Percentiles rank a stretch among this genome's conserved stretches.
Conservation (phyloP, 2,113 vertebrate genomes). For the Vulpes lagopus region DNA sequence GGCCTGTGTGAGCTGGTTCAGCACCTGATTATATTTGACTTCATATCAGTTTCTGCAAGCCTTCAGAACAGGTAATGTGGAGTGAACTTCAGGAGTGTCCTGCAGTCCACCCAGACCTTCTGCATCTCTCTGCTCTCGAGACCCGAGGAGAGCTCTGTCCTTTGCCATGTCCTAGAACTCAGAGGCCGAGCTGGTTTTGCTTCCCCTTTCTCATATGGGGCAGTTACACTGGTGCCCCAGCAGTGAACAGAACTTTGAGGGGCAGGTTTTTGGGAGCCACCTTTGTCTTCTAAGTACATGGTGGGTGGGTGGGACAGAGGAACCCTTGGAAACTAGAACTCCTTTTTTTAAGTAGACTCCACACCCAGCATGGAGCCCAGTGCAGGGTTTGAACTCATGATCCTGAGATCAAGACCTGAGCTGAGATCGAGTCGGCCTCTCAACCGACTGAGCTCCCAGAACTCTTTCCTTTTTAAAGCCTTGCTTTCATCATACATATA, state of each 20-base stretch:
- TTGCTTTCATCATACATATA: neutral
- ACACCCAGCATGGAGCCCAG: neutral
- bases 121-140: neutral
- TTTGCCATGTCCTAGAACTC: neutral
- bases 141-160: neutral
- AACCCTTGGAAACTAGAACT: neutral
- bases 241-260: neutral
- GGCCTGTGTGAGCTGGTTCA: conserved; percentile 92
- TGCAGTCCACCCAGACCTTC: neutral
- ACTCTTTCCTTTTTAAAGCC: neutral
- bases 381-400: neutral
- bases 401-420: neutral
- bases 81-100: neutral
- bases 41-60: conserved; percentile 86
- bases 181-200: neutral
- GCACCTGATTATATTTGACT: conserved; percentile 91
- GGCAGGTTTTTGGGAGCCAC: neutral
- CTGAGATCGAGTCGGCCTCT: neutral
- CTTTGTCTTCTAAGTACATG: neutral
- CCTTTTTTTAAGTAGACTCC: neutral
- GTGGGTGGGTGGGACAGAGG: neutral
- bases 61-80: conserved; percentile 85
- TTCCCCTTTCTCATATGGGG: neutral
- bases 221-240: neutral
- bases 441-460: neutral